These are phyloP conservation scores for Porites lobata DNA, from an alignment of 92 coral and sea anemone genomes.

Conservation along the genomic window DNA sequence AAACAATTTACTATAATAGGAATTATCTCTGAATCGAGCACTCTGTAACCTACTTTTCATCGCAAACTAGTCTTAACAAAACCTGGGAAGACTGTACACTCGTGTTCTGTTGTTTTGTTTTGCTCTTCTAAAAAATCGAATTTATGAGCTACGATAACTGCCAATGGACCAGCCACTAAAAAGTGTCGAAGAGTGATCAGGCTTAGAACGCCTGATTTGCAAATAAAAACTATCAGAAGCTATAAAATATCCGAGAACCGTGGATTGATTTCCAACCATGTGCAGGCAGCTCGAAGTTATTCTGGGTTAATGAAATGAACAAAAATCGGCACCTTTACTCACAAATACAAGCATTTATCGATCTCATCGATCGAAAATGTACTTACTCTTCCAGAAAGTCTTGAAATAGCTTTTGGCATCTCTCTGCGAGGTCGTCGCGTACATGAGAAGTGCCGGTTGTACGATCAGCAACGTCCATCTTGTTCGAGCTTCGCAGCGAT, in stretches of 20 bases:
- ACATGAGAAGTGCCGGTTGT: conserved; percentile 90
- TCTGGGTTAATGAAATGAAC: background rate
- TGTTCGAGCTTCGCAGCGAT: conserved; percentile 44
- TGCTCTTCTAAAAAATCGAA: background rate
- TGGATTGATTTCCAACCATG: conserved; percentile 1
- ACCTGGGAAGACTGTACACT: no score
- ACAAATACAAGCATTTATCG: background rate
- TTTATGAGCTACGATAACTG: background rate
- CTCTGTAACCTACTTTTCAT: no score
- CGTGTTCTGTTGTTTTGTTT: background rate
- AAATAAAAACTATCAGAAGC: background rate
- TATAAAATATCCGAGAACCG: background rate
- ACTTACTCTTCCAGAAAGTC: conserved; percentile 99
- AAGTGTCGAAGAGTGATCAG: background rate
- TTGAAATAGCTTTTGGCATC: conserved; percentile 98
- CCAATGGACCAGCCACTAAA: background rate
- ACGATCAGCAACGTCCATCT: conserved; percentile 99
- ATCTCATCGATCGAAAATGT: background rate
- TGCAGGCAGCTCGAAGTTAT: background rate
- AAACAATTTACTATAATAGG: no score
- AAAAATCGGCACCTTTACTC: background rate
- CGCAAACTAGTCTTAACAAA: no score
- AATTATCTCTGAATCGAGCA: no score
- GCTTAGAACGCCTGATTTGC: background rate
- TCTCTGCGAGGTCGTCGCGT: conserved; percentile 98